Evolutionary conservation across 2,797 vertebrate species (phyloP), one percentile per base, ranked within the genome.

Genomic region (Hippocampus kuda): DNA sequence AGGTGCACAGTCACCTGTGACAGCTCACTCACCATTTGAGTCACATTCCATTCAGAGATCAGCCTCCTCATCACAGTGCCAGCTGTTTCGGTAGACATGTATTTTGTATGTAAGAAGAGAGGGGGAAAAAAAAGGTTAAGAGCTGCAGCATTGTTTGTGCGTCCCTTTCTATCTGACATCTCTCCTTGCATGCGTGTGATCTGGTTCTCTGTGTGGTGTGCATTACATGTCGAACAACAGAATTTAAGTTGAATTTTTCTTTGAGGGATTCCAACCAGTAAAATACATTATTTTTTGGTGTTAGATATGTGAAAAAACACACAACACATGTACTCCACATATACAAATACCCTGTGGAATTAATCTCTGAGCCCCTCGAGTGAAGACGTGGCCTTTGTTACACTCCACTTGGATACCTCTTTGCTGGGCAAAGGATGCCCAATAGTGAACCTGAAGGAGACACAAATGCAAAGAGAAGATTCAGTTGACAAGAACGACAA

Each of bases 401-500:
- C 97, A 98, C 73, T 98, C 95, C 74, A 98, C 90, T 80, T 98
- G 96, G 81, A 99, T 89, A 0, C 97, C 97, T 27, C 96, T 92
- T 77, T 99, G 97, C 89, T 99, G 95, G 54, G 97, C 97, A 65
- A 98, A 99, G 41, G 97, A 99, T 12, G 97, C 97, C 97, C 96
- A 99, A 73, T 99, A 99, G 86, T 95, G 94, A 66, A 99, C 95
- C 97, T 99, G 71, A 2, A 3, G 64, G 27, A 79, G 0, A 83
- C 2, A 73, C 1, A 71, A 26, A 41, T 34, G 24, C 18, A 22
- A 3, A 51, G 3, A 46, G 24, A 24, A 24, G 24, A 49, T 24
- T 20, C 49, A 38, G 18, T 66, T 16, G 42, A 66, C 18, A 22
- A 49, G 41, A 24, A 27, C 7, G n/a, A 4, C 30, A 27, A 27